These are phyloP conservation scores for Patella caerulea DNA, from an alignment of 2,888 invertebrate genomes.

Conservation along the genomic window DNA sequence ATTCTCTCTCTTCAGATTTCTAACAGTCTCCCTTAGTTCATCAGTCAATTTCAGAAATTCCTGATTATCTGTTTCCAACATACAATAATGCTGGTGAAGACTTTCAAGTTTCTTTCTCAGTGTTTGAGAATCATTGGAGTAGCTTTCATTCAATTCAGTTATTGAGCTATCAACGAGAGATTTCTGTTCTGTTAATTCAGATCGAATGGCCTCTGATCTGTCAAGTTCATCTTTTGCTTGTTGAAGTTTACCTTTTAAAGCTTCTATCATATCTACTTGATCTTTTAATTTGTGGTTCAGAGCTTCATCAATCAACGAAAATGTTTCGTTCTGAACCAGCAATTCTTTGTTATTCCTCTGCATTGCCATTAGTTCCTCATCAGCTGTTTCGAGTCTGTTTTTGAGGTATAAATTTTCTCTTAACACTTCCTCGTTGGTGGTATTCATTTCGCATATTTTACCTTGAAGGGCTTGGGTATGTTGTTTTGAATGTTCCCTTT, in stretches of 20 bases:
- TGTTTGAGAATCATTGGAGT: conserved; percentile 14
- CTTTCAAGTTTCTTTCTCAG: conserved; percentile 32
- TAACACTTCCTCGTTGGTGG: background rate
- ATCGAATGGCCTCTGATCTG: background rate
- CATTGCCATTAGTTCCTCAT: background rate
- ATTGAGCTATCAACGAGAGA: background rate
- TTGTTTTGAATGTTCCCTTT: background rate
- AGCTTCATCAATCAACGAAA: background rate
- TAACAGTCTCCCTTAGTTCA: conserved; percentile 33
- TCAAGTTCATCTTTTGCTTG: background rate
- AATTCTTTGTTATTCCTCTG: background rate
- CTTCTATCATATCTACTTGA: background rate
- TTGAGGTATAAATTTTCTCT: background rate
- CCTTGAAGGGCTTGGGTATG: background rate
- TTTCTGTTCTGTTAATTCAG: conserved; percentile 6
- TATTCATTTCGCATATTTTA: background rate
- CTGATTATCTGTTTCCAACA: conserved; percentile 37
- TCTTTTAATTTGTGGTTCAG: conserved; percentile 13
- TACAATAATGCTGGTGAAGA: conserved; percentile 34
- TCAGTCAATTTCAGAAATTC: conserved; percentile 33
- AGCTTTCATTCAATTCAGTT: conserved; percentile 8
- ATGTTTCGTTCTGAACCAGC: background rate
- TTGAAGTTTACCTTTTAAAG: background rate
- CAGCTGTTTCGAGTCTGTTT: background rate
- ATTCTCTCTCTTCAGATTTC: conserved; percentile 39